Conservation (phyloP, 2,888 invertebrate genomes). For the Cheilosia vernalis region DNA sequence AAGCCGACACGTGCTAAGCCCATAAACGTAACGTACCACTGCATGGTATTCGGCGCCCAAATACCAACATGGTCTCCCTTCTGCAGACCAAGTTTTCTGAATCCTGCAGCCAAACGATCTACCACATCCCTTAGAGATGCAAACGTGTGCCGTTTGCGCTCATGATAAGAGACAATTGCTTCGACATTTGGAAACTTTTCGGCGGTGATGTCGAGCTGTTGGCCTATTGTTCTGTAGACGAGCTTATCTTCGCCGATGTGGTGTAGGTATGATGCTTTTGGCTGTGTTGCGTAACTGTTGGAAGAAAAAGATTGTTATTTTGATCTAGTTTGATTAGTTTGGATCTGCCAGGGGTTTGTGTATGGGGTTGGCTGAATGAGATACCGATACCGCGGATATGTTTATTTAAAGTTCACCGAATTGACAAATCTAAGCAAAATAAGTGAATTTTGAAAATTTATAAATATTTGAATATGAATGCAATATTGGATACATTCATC, state of each 20-base stretch:
- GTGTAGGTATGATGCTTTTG: constrained; percentile 84
- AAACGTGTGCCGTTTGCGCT: constrained; percentile 84
- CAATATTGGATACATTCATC: no score
- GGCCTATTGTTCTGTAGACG: constrained; percentile 84
- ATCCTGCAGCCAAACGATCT: constrained; percentile 88
- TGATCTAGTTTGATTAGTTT: not conserved
- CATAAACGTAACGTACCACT: constrained; percentile 89
- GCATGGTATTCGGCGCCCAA: constrained; percentile 89
- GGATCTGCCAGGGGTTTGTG: constrained; percentile 10
- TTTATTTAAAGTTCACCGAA: no score
- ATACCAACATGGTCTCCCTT: constrained; percentile 89
- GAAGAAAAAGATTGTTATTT: not conserved
- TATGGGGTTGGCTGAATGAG: no score
- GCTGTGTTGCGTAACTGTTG: constrained; percentile 39
- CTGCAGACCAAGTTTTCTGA: constrained; percentile 86
- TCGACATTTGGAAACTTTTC: constrained; percentile 84
- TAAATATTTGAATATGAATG: no score
- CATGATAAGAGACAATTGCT: constrained; percentile 84
- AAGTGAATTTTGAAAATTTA: no score
- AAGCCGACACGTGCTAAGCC: constrained; percentile 88
- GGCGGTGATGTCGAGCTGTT: constrained; percentile 84
- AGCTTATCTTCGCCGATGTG: constrained; percentile 84
- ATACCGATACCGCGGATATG: no score
- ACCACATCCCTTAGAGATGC: constrained; percentile 82
- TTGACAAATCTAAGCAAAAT: no score